Conservation (phyloP, 2,113 vertebrate genomes). For the Erythrolamprus reginae region DNA sequence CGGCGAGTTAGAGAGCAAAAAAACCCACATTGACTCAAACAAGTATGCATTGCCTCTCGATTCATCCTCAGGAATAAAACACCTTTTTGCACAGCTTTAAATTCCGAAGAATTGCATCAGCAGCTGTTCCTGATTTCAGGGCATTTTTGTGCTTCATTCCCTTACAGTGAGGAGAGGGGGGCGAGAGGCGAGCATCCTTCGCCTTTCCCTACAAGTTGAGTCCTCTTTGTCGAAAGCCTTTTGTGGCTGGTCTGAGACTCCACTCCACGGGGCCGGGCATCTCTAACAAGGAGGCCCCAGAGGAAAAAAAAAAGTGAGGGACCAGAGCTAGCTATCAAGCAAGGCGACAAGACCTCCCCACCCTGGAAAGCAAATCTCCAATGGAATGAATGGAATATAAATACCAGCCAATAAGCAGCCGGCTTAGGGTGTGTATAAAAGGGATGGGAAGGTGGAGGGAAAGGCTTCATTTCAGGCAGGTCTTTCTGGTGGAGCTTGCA, state of each 20-base stretch:
- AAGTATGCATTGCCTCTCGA: neutral
- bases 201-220: neutral
- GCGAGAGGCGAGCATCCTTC: neutral
- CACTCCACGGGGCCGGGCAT: neutral
- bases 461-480: neutral
- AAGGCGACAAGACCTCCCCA: neutral
- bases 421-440: slow-evolving; percentile 74
- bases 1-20: neutral
- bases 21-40: neutral
- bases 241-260: neutral
- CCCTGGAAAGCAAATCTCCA: slow-evolving; percentile 46
- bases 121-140: neutral
- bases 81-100: neutral
- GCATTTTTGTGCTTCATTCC: neutral
- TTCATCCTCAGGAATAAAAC: neutral
- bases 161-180: neutral
- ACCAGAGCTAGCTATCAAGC: fast-evolving
- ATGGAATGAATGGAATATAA: slow-evolving; percentile 88
- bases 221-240: neutral
- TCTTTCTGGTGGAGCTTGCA: fast-evolving
- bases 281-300: neutral
- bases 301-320: fast-evolving
- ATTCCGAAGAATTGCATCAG: neutral
- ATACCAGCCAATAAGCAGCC: slow-evolving; percentile 78
- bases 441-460: fast-evolving